Percentiles rank a stretch among this genome's conserved stretches.
Evolutionary conservation across 2,797 vertebrate species (phyloP).

Genomic region (Loriculus beryllinus): DNA sequence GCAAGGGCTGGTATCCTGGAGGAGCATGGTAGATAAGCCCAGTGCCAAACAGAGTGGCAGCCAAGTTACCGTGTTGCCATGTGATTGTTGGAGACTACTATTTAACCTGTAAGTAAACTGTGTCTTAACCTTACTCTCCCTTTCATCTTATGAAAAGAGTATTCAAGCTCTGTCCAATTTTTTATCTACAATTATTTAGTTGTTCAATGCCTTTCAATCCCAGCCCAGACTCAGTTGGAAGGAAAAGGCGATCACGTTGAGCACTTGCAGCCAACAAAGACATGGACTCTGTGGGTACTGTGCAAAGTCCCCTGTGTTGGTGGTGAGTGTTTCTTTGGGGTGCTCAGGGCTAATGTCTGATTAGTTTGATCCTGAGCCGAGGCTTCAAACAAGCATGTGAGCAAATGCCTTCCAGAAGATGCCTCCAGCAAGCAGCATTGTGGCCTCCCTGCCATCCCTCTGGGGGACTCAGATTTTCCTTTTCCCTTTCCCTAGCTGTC

Average conservation of each 20-base stretch:
- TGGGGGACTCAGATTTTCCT: neutral
- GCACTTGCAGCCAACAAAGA: neutral
- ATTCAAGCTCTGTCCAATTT: neutral
- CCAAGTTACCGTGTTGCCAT: neutral
- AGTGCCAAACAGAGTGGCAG: neutral
- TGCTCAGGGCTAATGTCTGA: neutral
- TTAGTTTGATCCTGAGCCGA: neutral
- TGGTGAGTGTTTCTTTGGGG: neutral
- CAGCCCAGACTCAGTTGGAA: neutral
- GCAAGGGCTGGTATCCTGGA: neutral
- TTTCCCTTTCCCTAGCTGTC: neutral
- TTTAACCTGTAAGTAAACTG: neutral
- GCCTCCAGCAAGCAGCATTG: neutral
- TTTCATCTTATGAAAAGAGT: neutral
- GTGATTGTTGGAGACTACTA: neutral
- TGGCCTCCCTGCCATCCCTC: neutral
- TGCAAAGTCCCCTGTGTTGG: neutral
- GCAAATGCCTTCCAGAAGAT: neutral
- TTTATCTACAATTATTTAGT: neutral
- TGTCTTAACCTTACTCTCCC: neutral
- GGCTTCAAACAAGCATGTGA: neutral
- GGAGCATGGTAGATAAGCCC: neutral
- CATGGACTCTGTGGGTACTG: neutral
- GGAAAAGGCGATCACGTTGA: accelerated
- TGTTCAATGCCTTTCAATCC: neutral